Evolutionary conservation across 2,797 vertebrate species (phyloP), one percentile per base, ranked within the genome.

Genomic region (Myotis findleyi): DNA sequence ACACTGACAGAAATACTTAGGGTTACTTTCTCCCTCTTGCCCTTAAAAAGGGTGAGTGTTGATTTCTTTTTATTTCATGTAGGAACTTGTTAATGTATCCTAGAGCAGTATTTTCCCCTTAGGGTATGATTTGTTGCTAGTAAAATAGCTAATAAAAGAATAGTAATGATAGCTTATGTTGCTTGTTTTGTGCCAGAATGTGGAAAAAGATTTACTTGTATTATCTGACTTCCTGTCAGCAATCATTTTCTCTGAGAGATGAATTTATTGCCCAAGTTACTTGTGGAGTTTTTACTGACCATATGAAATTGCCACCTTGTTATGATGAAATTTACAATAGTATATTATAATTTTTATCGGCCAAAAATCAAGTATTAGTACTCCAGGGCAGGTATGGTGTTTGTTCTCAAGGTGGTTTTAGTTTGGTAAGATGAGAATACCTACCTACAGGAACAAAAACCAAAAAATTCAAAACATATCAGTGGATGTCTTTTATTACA

Each of bases 101-200:
- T 55, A 89, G 76, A 75, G 55, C 47, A 85, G 76, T 17, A 38
- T 89, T 41, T 87, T 96, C 18, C 23, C 66, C 25, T 92, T 89
- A 47, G 84, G 41, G 55, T 92, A 84, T 30, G 38, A 33, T 87
- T 76, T 75, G 8, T 95, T 91, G 80, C 72, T 86, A 77, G 79
- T 81, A 91, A 85, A 81, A 93, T 73, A 55, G 76, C 38, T 68
- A 76, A 77, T 81, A 90, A 76, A 81, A 89, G 64, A 64, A 68
- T 87, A 81, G 25, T 59, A 79, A 86, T 87, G 55, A 69, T 93
- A 68, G 64, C n/a, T 51, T 71, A 55, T 6, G 33, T 47, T 93
- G 71, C 57, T 75, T 89, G 69, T 49, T 83, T 12, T 97, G 90
- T 83, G 36, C 57, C 92, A 77, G 14, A 64, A 83, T 83, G 44